These are phyloP conservation scores for Pseudorasbora parva DNA, from an alignment of 2,113 vertebrate genomes.

Conservation along the genomic window DNA sequence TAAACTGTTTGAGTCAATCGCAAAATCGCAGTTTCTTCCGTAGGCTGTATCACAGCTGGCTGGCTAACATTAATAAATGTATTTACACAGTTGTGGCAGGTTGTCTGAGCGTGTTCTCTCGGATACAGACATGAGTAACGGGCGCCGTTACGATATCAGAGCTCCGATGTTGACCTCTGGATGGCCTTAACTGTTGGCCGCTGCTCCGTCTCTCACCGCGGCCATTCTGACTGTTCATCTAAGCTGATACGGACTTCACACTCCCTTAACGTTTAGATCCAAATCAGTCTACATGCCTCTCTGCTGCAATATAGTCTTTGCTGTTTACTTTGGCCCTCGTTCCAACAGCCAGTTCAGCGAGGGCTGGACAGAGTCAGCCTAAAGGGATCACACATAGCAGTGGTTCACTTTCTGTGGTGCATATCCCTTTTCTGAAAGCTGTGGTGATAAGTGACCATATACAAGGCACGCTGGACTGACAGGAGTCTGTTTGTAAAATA, in stretches of 20 bases:
- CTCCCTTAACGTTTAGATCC: slow-evolving; percentile 37
- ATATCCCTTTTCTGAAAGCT: slow-evolving; percentile 17
- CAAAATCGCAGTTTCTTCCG: neutral
- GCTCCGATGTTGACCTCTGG: slow-evolving; percentile 39
- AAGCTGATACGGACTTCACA: slow-evolving; percentile 25
- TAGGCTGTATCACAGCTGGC: neutral
- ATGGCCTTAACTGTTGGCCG: slow-evolving; percentile 17
- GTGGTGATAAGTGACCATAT: slow-evolving; percentile 9
- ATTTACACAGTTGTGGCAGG: slow-evolving; percentile 25
- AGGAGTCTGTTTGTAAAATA: slow-evolving; percentile 35
- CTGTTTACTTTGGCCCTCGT: slow-evolving; percentile 41
- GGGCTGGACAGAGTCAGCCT: neutral
- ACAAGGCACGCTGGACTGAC: slow-evolving; percentile 19
- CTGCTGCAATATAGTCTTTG: slow-evolving; percentile 10
- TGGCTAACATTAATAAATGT: slow-evolving; percentile 1
- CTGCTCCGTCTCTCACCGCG: slow-evolving; percentile 17
- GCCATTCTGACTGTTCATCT: slow-evolving; percentile 38
- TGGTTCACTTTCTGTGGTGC: neutral
- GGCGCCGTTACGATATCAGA: slow-evolving; percentile 28
- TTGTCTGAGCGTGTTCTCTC: slow-evolving; percentile 25
- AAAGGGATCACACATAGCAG: neutral
- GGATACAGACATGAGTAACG: slow-evolving; percentile 15
- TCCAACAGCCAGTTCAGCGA: slow-evolving; percentile 26
- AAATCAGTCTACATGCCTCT: slow-evolving; percentile 35
- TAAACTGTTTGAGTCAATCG: neutral